Base-by-base conservation (phyloP, 2,888 invertebrate species). In the Parasteatoda lunata region DNA sequence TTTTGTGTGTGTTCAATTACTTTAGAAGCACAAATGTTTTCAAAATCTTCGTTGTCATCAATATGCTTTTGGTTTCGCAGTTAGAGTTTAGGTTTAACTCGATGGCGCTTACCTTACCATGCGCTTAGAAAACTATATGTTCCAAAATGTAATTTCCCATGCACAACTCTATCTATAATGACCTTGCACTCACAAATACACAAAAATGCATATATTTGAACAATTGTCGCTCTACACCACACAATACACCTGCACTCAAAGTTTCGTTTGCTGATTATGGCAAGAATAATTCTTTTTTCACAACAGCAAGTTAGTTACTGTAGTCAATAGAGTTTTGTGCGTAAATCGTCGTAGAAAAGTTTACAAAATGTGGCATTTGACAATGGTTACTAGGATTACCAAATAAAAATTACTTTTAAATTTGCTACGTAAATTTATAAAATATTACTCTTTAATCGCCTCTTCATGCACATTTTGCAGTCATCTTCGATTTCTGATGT, bases 301-400 rank as follows among this genome's bases (percentile, higher is more conserved):
- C 73, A 75, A 75, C 54, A 68, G 30, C 30, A 30, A 30, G 65
- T 48, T 75, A 68, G 73, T 81, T 81, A 81, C 81, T 75, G 68
- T 59, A 69, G 73, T 80, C 51, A 72, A 75, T 69, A 54, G 68
- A 75, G 69, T 68, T 81, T 84, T 84, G 84, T 84, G 84, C 84
- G 84, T 84, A 84, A 79, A 78, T 77, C 78, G 84, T 84, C 73
- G 47, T 79, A 79, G 73, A 84, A 84, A 84, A 84, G 77, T 84
- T 48, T 79, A 84, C 54, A 84, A 84, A 84, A 84, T 47, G 47
- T 69, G 78, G 78, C 84, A 84, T 78, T 78, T 76, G 66, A 68
- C 68, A 51, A 59, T 83, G 15, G 9, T 72, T 70, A 77, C 72
- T 59, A 65, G 72, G 77, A 77, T 77, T 77, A 72, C 72, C 72